Base-by-base conservation (phyloP, 2,888 invertebrate genomes). In the Octodonta nipae region DNA sequence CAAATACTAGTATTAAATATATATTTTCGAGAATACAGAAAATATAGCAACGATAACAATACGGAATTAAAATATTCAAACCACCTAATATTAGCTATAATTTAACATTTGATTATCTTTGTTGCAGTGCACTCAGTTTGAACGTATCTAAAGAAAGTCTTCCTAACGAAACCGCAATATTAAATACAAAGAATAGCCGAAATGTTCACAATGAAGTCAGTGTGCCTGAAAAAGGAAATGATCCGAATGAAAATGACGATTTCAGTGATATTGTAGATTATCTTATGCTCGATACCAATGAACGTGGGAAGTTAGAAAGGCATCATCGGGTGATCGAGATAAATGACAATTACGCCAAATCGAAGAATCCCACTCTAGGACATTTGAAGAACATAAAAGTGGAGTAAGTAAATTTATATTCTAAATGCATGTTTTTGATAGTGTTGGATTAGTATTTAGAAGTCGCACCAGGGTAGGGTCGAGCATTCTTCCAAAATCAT, bases 361-460 rank as follows among this genome's bases (percentile, higher is more conserved):
- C n/a, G 32, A 63, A 66, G 2, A 81, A 81, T 57, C 83, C 82
- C 0, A 75, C 75, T 3, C 66, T 86, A 36, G 78, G 71, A 0
- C 75, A 80, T 47, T 60, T 83, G 58, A 74, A 77, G 51, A 73
- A 62, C 34, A 53, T 66, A 20, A 51, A 54, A 42, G 46, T 58
- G 26, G 60, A 63, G 68, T 69, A 49, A 61, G 64, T 48, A 33
- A 5, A 26, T n/a, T n/a, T n/a, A n/a, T n/a, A n/a, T n/a, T n/a
- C n/a, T n/a, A n/a, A n/a, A n/a, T n/a, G n/a, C n/a, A n/a, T n/a
- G n/a, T n/a, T n/a, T n/a, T n/a, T n/a, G n/a, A n/a, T n/a, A n/a
- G n/a, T n/a, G n/a, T n/a, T n/a, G n/a, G n/a, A n/a, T n/a, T n/a
- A n/a, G n/a, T n/a, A n/a, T n/a, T n/a, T n/a, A n/a, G n/a, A n/a